Evolutionary conservation across 1,140 invertebrate genomes (phyloP).

Genomic region (Triops cancriformis): DNA sequence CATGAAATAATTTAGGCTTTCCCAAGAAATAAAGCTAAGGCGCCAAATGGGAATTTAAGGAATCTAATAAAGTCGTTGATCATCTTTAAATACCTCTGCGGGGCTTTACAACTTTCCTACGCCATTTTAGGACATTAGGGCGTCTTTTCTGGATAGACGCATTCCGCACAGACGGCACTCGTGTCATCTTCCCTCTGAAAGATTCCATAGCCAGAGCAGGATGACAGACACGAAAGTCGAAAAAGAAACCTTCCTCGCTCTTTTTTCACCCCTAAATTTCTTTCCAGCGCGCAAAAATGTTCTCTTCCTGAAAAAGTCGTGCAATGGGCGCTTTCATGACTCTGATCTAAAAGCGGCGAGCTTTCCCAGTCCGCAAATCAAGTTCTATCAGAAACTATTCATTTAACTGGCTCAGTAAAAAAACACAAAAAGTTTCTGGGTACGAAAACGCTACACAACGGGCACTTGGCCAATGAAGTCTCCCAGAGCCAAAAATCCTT

Average conservation of each 20-base stretch:
- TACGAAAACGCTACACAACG: no score
- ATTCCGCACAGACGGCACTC: neutral
- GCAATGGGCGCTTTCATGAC: no score
- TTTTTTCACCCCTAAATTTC: neutral
- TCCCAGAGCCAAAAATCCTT: neutral
- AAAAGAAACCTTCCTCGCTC: neutral
- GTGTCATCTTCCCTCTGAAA: neutral
- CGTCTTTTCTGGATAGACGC: neutral
- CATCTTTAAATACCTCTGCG: neutral
- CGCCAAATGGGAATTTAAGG: neutral
- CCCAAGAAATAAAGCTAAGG: neutral
- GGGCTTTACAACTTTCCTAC: neutral
- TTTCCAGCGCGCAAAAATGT: no score
- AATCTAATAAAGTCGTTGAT: neutral
- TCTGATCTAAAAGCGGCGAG: neutral
- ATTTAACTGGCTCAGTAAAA: neutral
- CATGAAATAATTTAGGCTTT: no score
- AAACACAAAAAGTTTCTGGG: no score
- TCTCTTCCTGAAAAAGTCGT: no score
- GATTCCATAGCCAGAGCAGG: neutral
- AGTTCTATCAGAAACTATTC: neutral
- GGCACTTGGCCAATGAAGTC: neutral
- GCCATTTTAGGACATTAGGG: neutral
- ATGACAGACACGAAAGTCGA: neutral
- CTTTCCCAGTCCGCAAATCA: neutral